These are phyloP conservation scores for Paramormyrops hopkinsi DNA, from an alignment of 2,797 vertebrate species.

Conservation along the genomic window DNA sequence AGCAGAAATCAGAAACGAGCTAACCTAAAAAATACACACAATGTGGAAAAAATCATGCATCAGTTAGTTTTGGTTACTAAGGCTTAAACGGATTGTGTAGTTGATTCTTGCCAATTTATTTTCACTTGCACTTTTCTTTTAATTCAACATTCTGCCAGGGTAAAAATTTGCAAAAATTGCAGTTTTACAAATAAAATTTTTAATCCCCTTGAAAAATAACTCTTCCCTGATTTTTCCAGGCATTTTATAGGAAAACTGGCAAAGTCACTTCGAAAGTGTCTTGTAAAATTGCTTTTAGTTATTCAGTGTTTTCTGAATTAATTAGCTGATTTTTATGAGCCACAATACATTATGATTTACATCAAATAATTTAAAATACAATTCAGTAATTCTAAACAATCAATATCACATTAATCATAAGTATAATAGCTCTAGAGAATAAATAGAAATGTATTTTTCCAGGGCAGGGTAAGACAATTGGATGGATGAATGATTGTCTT, in stretches of 20 bases:
- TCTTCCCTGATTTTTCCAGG: not conserved
- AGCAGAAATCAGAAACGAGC: not conserved
- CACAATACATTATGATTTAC: not conserved
- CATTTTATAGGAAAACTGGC: not conserved
- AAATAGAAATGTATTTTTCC: not conserved
- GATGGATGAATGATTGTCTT: not conserved
- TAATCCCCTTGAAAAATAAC: not conserved
- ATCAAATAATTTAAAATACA: constrained; percentile 9
- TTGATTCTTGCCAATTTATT: not conserved
- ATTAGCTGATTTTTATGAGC: not conserved
- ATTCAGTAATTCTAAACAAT: not conserved
- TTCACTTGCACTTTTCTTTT: not conserved
- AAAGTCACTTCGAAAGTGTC: not conserved
- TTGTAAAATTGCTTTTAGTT: not conserved
- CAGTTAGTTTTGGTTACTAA: constrained; percentile 36
- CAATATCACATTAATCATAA: not conserved
- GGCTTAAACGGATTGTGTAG: not conserved
- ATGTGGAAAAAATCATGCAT: constrained; percentile 21
- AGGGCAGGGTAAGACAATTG: not conserved
- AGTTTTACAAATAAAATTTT: not conserved
- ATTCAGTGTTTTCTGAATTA: not conserved
- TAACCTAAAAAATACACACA: constrained; percentile 10
- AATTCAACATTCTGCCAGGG: not conserved
- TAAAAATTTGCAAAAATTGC: constrained; percentile 46
- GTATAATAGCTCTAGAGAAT: not conserved